phyloP scores from a whole-genome alignment of 2,797 vertebrate genomes.

The Paratrypauchen microcephalus region DNA sequence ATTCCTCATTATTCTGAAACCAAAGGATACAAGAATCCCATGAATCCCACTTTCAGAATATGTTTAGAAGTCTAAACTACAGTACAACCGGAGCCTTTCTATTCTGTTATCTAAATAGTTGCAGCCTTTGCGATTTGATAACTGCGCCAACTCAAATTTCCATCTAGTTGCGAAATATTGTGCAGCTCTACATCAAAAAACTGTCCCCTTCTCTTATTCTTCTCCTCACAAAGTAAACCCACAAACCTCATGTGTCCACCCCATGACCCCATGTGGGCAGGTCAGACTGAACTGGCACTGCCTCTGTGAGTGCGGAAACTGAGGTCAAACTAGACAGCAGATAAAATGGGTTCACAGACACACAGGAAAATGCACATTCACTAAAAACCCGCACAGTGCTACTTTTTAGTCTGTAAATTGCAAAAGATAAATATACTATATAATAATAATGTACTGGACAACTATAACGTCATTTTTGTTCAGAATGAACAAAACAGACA shows the following conservation, averaged over 20 bases:
- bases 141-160: no score
- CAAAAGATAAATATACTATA: no score
- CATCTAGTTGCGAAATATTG: not conserved
- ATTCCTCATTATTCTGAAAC: no score
- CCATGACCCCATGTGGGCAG: conserved; percentile 11
- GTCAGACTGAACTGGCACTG: conserved; percentile 28
- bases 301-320: not conserved
- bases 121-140: no score
- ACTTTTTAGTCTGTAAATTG: not conserved
- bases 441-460: no score
- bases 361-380: not conserved
- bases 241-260: conserved; percentile 19
- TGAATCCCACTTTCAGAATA: no score
- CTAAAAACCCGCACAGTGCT: not conserved
- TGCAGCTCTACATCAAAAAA: not conserved
- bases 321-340: not conserved
- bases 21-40: no score
- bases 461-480: no score
- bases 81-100: no score
- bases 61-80: no score
- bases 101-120: no score
- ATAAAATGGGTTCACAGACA: conserved; percentile 3
- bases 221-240: conserved; percentile 20
- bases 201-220: not conserved
- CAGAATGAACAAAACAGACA: no score